Base-by-base conservation (phyloP, 2,888 invertebrate species). In the Scaptomyza reducta region DNA sequence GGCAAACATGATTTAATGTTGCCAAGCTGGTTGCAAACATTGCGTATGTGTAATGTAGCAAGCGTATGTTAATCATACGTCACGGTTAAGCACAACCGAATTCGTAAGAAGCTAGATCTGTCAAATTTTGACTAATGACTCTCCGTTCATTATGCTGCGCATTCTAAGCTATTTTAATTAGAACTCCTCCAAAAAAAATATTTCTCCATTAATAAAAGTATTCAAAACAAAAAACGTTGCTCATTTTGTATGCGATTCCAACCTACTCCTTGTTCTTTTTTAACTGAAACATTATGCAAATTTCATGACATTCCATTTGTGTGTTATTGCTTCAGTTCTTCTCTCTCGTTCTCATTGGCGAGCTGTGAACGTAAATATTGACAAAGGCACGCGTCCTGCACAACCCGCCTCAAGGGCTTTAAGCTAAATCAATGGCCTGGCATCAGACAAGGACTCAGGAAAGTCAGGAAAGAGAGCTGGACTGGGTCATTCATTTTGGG, bases 51-150 rank as follows among this genome's bases (percentile, higher is more conserved):
- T 68, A 78, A 81, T 79, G 70, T 44, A 58, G 53, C 73, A 46
- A 61, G 74, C 62, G 60, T 64, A n/a, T n/a, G 72, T 81, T 84
- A 81, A 87, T 87, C 85, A 87, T 84, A 70, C 68, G 67, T 57
- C 62, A 58, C 27, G 67, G 14, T 14, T 72, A 62, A 63, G 70
- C 68, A 55, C 70, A 65, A 49, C 44, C 73, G 41, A 65, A 70
- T 78, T 74, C 70, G 78, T 65, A 63, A 71, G 65, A 59, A 51
- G 13, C 35, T 57, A 25, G 22, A 22, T 1, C 31, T 9, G 29
- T 16, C 55, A 56, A 49, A 56, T 31, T 25, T n/a, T 49, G 47
- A 56, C 70, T 62, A 75, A 74, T 74, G 53, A 47, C n/a, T 13
- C 3, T 16, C 29, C 40, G 49, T 64, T 58, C 64, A 72, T 83